Percentiles rank a stretch among this genome's conserved stretches.
Conservation (phyloP, 2,113 vertebrate genomes). For the Myodes glareolus region DNA sequence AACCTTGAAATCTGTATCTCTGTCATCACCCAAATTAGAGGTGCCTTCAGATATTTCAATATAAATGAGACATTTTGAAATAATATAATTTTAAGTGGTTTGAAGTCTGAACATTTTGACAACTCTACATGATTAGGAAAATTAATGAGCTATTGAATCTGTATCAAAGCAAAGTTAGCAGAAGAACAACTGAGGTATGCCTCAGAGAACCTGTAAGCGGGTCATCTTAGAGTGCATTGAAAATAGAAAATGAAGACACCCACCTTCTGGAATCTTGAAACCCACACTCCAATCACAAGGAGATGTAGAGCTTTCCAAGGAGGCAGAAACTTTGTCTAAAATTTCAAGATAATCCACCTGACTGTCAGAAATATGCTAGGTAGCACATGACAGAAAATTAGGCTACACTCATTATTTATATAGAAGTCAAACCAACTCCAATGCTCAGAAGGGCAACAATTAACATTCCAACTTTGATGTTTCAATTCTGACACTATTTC, state of each 20-base stretch:
- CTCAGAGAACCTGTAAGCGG: conserved; percentile 82
- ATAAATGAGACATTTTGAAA: conserved; percentile 69
- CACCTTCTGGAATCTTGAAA: conserved; percentile 84
- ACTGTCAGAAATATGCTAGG: conserved; percentile 83
- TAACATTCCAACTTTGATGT: conserved; percentile 65
- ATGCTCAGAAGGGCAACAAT: conserved; percentile 67
- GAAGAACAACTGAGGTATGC: conserved; percentile 72
- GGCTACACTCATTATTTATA: conserved; percentile 78
- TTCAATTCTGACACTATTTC: conserved; percentile 58
- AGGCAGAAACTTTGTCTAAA: conserved; percentile 84
- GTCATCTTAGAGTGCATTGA: conserved; percentile 82
- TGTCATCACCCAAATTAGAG: conserved; percentile 73
- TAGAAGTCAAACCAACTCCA: conserved; percentile 63
- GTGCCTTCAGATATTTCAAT: conserved; percentile 81
- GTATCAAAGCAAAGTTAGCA: conserved; percentile 74
- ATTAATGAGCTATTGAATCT: conserved; percentile 64
- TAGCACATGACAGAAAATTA: conserved; percentile 81
- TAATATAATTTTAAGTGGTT: conserved; percentile 57
- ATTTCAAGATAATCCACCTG: conserved; percentile 85
- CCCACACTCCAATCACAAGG: conserved; percentile 84
- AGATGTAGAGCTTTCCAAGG: conserved; percentile 85
- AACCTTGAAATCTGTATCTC: conserved; percentile 56
- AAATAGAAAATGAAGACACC: conserved; percentile 84
- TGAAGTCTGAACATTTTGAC: conserved; percentile 64
- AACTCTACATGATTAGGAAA: conserved; percentile 68